Evolutionary conservation across 2,888 invertebrate species (phyloP), one percentile per base, ranked within the genome.

Genomic region (Odontocolon sp.): DNA sequence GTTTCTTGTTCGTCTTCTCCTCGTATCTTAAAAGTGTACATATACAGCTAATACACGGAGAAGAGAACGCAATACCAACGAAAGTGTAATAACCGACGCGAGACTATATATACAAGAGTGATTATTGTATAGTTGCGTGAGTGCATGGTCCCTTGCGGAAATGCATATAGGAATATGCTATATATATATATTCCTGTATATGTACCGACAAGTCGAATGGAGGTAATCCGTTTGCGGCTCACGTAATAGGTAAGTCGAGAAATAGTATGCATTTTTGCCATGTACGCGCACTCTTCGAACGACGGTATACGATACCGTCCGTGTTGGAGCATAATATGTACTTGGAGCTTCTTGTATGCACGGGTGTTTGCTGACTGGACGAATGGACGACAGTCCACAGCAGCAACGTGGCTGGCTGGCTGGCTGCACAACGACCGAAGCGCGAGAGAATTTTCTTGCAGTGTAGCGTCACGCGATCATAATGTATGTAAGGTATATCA

Each of bases 151-250:
- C 26, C 23, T 40, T 57, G 9, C 3, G 42, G 40, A 59, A 59
- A 59, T 59, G 28, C 16, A 59, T 59, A 16, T 57, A 40, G 26
- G 16, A 16, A 36, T 28, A 8, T 14, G 16, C 26, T 26, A 38
- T 8, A 16, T 26, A 26, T 26, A 26, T 26, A 31, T 59, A 40
- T 59, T 40, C 59, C 28, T 16, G 28, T 28, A 14, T 16, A n/a
- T 45, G 38, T 36, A 18, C 16, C 16, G 8, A 26, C 26, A 18
- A 16, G 28, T 52, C 50, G 42, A 73, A 73, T 59, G 66, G 54
- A 59, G 66, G 40, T 71, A 71, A 76, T 71, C 57, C 57, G 40
- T 63, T 74, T 67, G 67, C 31, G 38, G 66, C 56, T 56, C 59
- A 66, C 57, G 64, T 50, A 66, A 72, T 59, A 23, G 23, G 66